Base-by-base conservation (phyloP, 2,113 vertebrate genomes). In the Corvus cornix region DNA sequence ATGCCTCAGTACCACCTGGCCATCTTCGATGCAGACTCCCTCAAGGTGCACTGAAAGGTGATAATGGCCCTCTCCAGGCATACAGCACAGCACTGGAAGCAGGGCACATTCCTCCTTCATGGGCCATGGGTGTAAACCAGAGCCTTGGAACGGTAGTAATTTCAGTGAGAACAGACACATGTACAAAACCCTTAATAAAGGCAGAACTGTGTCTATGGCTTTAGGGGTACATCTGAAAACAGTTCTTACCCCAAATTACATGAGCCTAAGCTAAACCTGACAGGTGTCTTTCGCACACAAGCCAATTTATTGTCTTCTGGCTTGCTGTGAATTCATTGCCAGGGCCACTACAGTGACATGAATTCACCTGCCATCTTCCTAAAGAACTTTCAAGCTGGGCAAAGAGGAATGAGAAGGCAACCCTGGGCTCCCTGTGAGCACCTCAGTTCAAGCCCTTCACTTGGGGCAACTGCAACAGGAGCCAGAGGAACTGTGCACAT, bases 21-120 rank as follows among this genome's bases (percentile, higher is more conserved):
- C 68, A 39, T 35, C 48, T 51, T 37, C 27, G 0, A 0, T n/a
- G 33, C 16, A 48, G 33, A 7, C 9, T 77, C 20, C 46, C 35
- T 63, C 19, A 28, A 18, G 31, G 30, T 4, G 1, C 37, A 6
- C 24, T 60, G 51, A 37, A 37, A 37, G n/a, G n/a, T 37, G 72
- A 52, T 58, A 51, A 22, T 35, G 59, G 52, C 69, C 83, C 33
- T 52, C n/a, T 41, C 26, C 59, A 19, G 8, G 35, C 2, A 1
- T 5, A 44, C 22, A 63, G 59, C 53, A 43, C 43, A 58, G 39
- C 13, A 10, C 1, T 35, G 52, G 39, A 84, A 9, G n/a, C 14
- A 73, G 23, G 53, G 28, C 13, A 52, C 48, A 11, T 21, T 67
- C 20, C 27, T 72, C 27, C 39, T 86, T 35, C 5, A 3, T 7